phyloP scores from a whole-genome alignment of 2,797 vertebrate genomes.

The Denticeps clupeoides region DNA sequence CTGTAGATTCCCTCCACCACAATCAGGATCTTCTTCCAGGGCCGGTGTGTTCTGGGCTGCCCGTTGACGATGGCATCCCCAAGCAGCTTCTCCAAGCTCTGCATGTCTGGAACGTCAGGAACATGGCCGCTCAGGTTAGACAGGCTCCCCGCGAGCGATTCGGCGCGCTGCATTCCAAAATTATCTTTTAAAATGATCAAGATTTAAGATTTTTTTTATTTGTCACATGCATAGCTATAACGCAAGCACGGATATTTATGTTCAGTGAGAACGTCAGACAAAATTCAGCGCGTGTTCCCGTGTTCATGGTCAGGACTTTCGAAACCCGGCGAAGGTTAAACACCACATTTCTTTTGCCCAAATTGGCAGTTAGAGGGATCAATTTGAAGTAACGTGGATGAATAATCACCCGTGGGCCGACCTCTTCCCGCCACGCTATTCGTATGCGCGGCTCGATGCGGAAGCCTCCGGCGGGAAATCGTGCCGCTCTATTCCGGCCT shows the following conservation, averaged over 20 bases:
- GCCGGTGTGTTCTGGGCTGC: slow-evolving; percentile 44
- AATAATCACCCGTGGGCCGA: slow-evolving; percentile 9
- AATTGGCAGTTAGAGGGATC: slow-evolving; percentile 16
- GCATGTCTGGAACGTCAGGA: slow-evolving; percentile 19
- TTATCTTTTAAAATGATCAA: too few relatives aligned
- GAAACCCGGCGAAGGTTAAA: slow-evolving; percentile 11
- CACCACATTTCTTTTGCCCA: slow-evolving; percentile 5
- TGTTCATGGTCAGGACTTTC: too few relatives aligned
- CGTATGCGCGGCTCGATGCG: background rate
- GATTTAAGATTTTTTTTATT: too few relatives aligned
- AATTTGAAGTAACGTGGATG: slow-evolving; percentile 7
- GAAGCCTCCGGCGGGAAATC: too few relatives aligned
- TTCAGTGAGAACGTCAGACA: too few relatives aligned
- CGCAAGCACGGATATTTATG: too few relatives aligned
- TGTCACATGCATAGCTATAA: too few relatives aligned
- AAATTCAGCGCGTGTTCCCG: too few relatives aligned
- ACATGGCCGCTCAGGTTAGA: too few relatives aligned
- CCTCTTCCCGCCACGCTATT: slow-evolving; percentile 10
- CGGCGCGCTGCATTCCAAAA: too few relatives aligned
- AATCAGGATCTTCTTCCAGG: slow-evolving; percentile 82
- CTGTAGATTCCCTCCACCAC: slow-evolving; percentile 75
- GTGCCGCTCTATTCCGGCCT: too few relatives aligned
- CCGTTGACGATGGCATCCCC: slow-evolving; percentile 55
- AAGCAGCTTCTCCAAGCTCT: slow-evolving; percentile 57
- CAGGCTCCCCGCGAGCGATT: too few relatives aligned